Evolutionary conservation across 2,888 invertebrate genomes (phyloP), one percentile per base, ranked within the genome.

Genomic region (Isotomurus palustris): DNA sequence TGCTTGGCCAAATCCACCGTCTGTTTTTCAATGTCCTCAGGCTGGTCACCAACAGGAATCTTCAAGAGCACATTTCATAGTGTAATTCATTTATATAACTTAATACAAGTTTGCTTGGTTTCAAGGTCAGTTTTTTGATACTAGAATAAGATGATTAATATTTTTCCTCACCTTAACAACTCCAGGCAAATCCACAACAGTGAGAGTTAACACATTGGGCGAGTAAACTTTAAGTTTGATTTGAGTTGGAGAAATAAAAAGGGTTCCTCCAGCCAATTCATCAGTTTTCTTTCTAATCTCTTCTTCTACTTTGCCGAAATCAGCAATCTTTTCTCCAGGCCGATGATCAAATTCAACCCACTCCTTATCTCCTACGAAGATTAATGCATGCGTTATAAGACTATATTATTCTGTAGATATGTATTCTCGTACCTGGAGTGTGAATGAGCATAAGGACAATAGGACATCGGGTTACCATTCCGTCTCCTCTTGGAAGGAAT

Each of bases 191-290:
- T 99, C 99, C 48, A 99, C 93, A 49, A 99, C 79, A 0, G 99
- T 64, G 51, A 91, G 79, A 76, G 93, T 95, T 50, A 99, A 91
- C 22, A 99, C 96, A 68, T 83, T 83, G 14, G 87, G 84, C 0
- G 97, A 99, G 76, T 80, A 97, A 73, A 99, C 94, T 78, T 95
- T 96, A 60, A 99, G 81, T 74, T 87, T 91, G 71, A 99, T 97
- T 0, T 97, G 90, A 71, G 95, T 93, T 0, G 87, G 83, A 72
- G 91, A 92, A 64, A 99, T 95, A 50, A 95, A 96, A 80, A 97
- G 97, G 76, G 97, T 97, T 68, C 74, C 83, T 28, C 99, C 99
- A 6, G 95, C 91, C 80, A 91, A 84, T 65, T 92, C 82, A 60
- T 93, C 91, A 0, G 97, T 99, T 78, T 97, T 96, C 48, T 81